Evolutionary conservation across 2,113 vertebrate genomes (phyloP).

Genomic region (Lasiurus cinereus): DNA sequence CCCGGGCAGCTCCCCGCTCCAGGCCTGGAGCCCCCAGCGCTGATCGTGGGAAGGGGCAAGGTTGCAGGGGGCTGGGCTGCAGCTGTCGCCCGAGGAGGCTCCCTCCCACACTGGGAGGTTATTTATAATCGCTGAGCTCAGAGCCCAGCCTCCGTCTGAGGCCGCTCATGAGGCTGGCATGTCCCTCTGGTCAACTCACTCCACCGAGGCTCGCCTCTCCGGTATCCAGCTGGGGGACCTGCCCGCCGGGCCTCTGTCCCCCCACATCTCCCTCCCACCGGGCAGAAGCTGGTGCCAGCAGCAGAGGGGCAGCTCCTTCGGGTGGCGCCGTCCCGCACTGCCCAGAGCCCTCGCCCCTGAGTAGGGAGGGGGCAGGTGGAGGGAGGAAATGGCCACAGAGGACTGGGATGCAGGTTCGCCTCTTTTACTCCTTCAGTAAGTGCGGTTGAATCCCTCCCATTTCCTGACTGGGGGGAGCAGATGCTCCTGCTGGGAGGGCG

Average conservation of each 20-base stretch:
- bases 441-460: background rate
- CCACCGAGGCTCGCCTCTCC: background rate
- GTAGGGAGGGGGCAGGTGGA: background rate
- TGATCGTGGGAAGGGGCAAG: background rate
- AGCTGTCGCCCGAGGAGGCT: background rate
- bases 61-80: slow-evolving; percentile 5
- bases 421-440: background rate
- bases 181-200: background rate
- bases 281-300: background rate
- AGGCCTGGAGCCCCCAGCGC: background rate
- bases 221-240: background rate
- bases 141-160: slow-evolving; percentile 10
- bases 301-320: background rate
- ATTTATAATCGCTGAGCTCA: slow-evolving; percentile 78
- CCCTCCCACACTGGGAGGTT: slow-evolving; percentile 6
- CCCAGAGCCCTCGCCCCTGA: background rate
- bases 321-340: background rate
- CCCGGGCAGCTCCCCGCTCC: background rate
- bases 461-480: background rate
- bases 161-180: slow-evolving; percentile 36
- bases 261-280: background rate
- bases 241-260: background rate
- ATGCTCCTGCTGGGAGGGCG: background rate
- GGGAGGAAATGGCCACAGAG: background rate
- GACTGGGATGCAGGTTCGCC: fast-evolving